Base-by-base conservation (phyloP, 2,113 vertebrate genomes). In the Pseudorasbora parva region DNA sequence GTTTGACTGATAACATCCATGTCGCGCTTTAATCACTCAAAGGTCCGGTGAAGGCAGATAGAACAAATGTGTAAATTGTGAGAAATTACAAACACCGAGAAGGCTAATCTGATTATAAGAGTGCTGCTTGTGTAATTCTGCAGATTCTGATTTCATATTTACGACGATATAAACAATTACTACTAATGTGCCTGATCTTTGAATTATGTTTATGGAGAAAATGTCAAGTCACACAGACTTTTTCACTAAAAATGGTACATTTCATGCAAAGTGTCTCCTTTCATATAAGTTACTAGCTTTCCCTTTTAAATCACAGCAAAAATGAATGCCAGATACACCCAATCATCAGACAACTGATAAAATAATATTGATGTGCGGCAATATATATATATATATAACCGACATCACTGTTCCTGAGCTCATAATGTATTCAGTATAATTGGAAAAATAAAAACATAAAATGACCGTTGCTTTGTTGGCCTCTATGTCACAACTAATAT, bases 1-100 rank as follows among this genome's bases (percentile, higher is more conserved):
- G 84, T 83, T 85, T 87, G 86, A 85, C 84, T 83, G 81, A 87
- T 85, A 62, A 81, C 74, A 82, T 57, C 56, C 76, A 77, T 57
- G 33, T 85, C 21, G 77, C 37, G 69, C 27, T 71, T 74, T 72
- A 79, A 60, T 80, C 83, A 73, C 54, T 57, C 83, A 62, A 33
- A 80, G 76, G 54, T 85, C 77, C 30, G 19, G 68, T 2, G 5
- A 30, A 79, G 54, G 64, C 51, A 43, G 37, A 59, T 11, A 23
- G 51, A 49, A 78, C 17, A 59, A 69, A 79, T 51, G 64, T 81
- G 64, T 56, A 56, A 51, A 69, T 23, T 37, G 64, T 81, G 25
- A 81, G 17, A 66, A 80, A 64, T 66, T 60, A 45, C 56, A 78
- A 60, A 68, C 12, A 33, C 7, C 1, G 47, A 23, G n/a, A 56